Percentiles rank a stretch among this genome's conserved stretches.
phyloP scores from a whole-genome alignment of 2,888 invertebrate species.

The Microchrysa polita region DNA sequence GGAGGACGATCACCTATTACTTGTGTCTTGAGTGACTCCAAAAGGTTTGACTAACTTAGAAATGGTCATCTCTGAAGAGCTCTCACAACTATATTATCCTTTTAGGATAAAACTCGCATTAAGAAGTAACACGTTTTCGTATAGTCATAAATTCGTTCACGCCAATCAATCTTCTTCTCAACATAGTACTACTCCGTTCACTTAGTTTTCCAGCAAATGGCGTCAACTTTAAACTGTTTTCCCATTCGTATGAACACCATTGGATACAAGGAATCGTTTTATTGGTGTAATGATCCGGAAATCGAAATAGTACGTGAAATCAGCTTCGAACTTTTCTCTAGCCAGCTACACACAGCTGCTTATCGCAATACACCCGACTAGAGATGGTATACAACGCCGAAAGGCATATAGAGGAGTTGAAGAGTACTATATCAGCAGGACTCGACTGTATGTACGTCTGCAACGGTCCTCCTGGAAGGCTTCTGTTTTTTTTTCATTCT shows the following conservation, averaged over 20 bases:
- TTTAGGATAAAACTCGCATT: too few species aligned
- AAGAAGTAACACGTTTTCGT: too few species aligned
- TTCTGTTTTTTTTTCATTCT: background rate
- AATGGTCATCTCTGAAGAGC: too few species aligned
- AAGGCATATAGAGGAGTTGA: constrained; percentile 5
- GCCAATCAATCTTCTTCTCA: too few species aligned
- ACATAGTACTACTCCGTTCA: too few species aligned
- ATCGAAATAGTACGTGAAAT: constrained; percentile 36
- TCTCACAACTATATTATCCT: too few species aligned
- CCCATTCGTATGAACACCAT: constrained; percentile 1
- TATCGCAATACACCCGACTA: background rate
- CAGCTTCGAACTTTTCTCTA: constrained; percentile 4
- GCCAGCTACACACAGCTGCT: background rate
- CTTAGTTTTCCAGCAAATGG: background rate
- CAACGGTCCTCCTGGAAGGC: background rate
- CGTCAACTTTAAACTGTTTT: background rate
- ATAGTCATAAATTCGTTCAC: too few species aligned
- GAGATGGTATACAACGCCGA: background rate
- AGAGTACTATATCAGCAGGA: background rate
- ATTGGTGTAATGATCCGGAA: constrained; percentile 41
- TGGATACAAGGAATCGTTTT: constrained; percentile 31
- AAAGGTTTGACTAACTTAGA: too few species aligned
- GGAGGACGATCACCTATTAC: too few species aligned
- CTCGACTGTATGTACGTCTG: too few species aligned
- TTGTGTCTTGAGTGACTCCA: too few species aligned